These are phyloP conservation scores for Podarcis raffonei DNA, from an alignment of 2,113 vertebrate genomes.

Conservation along the genomic window DNA sequence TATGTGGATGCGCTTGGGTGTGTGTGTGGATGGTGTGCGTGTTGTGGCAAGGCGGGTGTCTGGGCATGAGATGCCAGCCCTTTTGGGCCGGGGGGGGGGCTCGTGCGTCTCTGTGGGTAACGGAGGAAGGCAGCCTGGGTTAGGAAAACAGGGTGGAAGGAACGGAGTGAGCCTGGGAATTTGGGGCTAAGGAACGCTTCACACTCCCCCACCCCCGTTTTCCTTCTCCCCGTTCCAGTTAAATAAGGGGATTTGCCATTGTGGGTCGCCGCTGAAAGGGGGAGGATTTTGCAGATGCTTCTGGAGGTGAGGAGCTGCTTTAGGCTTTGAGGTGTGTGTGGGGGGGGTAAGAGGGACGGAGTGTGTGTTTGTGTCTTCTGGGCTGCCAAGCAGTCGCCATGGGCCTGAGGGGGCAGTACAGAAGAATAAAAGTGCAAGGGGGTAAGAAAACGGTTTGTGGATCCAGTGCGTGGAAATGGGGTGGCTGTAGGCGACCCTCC, in stretches of 20 bases:
- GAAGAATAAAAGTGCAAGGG: not conserved
- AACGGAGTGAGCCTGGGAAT: not conserved
- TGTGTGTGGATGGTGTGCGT: not conserved
- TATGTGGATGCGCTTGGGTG: not conserved
- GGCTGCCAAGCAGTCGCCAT: too few relatives aligned
- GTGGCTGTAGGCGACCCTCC: too few relatives aligned
- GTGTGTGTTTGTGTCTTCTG: not conserved
- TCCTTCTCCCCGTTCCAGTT: not conserved
- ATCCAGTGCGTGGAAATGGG: not conserved
- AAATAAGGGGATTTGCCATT: not conserved
- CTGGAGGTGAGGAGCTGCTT: not conserved
- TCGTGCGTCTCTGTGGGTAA: too few relatives aligned
- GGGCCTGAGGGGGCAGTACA: not conserved
- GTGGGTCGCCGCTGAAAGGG: not conserved
- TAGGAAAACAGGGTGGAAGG: not conserved
- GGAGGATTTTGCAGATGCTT: not conserved
- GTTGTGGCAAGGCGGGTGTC: not conserved
- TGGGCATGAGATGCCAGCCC: not conserved
- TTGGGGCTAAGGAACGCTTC: not conserved
- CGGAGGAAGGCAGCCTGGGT: not conserved
- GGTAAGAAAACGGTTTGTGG: not conserved
- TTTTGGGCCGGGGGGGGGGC: too few relatives aligned
- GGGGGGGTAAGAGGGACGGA: too few relatives aligned
- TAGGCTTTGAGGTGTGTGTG: too few relatives aligned
- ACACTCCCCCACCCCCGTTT: too few relatives aligned